Evolutionary conservation across 2,888 invertebrate genomes (phyloP).

Genomic region (Limenitis camilla): DNA sequence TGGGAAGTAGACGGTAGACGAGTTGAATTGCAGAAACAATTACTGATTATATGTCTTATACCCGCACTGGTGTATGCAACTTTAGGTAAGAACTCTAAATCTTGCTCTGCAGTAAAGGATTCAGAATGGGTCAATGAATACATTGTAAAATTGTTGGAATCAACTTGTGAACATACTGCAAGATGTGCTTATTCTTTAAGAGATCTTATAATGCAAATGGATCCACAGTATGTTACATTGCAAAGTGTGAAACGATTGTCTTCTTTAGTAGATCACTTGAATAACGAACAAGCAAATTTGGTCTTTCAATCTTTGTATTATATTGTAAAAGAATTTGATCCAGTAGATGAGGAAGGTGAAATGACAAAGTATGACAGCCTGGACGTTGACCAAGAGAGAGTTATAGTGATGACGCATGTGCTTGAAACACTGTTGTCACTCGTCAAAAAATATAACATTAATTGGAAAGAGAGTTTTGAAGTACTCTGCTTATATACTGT

Average conservation of each 20-base stretch:
- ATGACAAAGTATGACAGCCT: slow-evolving; percentile 32
- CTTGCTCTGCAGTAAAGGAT: too few species aligned
- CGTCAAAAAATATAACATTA: slow-evolving; percentile 80
- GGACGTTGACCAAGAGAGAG: slow-evolving; percentile 46
- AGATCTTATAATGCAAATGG: slow-evolving; percentile 64
- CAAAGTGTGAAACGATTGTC: slow-evolving; percentile 74
- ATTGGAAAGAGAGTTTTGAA: slow-evolving; percentile 86
- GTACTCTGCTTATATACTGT: slow-evolving; percentile 77
- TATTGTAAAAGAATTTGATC: slow-evolving; percentile 72
- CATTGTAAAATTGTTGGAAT: slow-evolving; percentile 74
- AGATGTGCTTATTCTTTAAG: slow-evolving; percentile 76
- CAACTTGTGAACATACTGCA: slow-evolving; percentile 77
- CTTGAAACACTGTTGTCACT: slow-evolving; percentile 78
- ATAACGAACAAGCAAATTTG: slow-evolving; percentile 76
- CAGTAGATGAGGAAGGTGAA: slow-evolving; percentile 37
- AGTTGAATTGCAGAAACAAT: slow-evolving; percentile 72
- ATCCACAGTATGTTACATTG: slow-evolving; percentile 57
- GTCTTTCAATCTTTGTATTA: slow-evolving; percentile 78
- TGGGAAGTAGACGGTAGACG: slow-evolving; percentile 34
- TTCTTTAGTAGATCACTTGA: slow-evolving; percentile 73
- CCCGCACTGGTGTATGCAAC: slow-evolving; percentile 71
- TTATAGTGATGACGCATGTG: slow-evolving; percentile 76
- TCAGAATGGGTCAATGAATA: slow-evolving; percentile 76
- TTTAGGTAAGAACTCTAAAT: slow-evolving; percentile 29
- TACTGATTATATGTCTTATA: slow-evolving; percentile 76